Percentiles rank a stretch among this genome's conserved stretches.
Conservation (phyloP, 2,113 vertebrate genomes). For the Eonycteris spelaea region DNA sequence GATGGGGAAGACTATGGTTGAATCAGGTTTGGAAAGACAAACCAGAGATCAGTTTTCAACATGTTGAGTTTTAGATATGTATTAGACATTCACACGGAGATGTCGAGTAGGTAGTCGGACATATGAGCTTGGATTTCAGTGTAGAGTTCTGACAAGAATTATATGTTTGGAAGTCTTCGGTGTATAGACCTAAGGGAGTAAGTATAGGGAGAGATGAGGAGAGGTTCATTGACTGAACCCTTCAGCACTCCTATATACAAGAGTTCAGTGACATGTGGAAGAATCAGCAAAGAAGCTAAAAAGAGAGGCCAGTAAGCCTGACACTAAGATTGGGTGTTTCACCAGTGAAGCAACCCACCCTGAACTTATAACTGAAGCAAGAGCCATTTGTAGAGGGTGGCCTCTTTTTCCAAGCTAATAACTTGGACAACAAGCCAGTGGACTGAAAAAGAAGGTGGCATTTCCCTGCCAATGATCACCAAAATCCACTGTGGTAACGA, state of each 20-base stretch:
- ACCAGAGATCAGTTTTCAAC: not conserved
- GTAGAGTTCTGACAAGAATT: not conserved
- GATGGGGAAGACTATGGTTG: not conserved
- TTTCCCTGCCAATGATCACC: not conserved
- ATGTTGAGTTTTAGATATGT: not conserved
- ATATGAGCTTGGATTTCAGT: not conserved
- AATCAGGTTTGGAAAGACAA: not conserved
- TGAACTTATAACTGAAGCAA: not conserved
- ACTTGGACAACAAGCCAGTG: not conserved
- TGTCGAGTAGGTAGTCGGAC: not conserved
- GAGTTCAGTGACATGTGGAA: not conserved
- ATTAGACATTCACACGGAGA: not conserved
- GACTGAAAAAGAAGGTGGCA: not conserved
- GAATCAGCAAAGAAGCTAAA: not conserved
- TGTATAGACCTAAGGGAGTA: not conserved
- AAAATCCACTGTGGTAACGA: not conserved
- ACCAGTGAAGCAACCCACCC: not conserved
- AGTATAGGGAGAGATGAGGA: not conserved
- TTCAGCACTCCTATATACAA: not conserved
- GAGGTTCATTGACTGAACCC: not conserved
- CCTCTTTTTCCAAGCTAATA: not conserved
- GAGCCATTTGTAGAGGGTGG: too few species aligned
- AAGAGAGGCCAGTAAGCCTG: not conserved
- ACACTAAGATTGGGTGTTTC: not conserved
- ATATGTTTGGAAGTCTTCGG: not conserved